These are phyloP conservation scores for Haliclona indistincta DNA, from an alignment of 37 sponge, comb jelly and placozoan genomes.

Conservation along the genomic window DNA sequence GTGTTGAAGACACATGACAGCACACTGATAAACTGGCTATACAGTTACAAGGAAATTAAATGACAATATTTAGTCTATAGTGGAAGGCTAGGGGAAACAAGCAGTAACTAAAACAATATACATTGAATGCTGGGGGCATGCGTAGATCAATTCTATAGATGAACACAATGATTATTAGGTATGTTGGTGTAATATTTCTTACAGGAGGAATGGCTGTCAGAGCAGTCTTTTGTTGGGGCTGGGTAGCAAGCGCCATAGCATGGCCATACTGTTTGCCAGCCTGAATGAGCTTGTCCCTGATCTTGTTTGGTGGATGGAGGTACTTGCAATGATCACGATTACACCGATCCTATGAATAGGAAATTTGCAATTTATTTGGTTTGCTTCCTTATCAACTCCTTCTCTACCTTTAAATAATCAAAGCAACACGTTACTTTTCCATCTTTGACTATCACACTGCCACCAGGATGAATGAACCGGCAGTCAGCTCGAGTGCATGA, in stretches of 20 bases:
- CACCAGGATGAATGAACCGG: slow-evolving; percentile 80
- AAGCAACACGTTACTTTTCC: slow-evolving; percentile 82
- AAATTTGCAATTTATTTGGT: background rate
- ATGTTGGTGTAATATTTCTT: no score
- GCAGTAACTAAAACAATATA: no score
- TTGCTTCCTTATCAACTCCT: background rate
- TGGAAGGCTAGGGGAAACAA: no score
- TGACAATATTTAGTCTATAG: no score
- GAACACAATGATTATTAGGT: no score
- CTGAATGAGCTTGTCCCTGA: slow-evolving; percentile 62
- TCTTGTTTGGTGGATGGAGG: slow-evolving; percentile 73
- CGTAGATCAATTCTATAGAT: no score
- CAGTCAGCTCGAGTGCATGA: slow-evolving; percentile 60
- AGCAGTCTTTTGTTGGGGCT: background rate
- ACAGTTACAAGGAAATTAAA: no score
- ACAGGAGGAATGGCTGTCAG: background rate
- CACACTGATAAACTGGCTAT: no score
- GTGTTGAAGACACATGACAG: no score
- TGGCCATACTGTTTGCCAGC: slow-evolving; percentile 67
- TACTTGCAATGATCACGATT: slow-evolving; percentile 66
- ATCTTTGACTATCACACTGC: slow-evolving; percentile 35
- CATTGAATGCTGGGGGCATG: no score
- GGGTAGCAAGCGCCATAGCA: slow-evolving; percentile 25
- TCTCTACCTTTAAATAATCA: slow-evolving; percentile 76
- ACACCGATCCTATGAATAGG: slow-evolving; percentile 61